Base-by-base conservation (phyloP, 2,797 vertebrate genomes). In the Cyprinodon diabolis region DNA sequence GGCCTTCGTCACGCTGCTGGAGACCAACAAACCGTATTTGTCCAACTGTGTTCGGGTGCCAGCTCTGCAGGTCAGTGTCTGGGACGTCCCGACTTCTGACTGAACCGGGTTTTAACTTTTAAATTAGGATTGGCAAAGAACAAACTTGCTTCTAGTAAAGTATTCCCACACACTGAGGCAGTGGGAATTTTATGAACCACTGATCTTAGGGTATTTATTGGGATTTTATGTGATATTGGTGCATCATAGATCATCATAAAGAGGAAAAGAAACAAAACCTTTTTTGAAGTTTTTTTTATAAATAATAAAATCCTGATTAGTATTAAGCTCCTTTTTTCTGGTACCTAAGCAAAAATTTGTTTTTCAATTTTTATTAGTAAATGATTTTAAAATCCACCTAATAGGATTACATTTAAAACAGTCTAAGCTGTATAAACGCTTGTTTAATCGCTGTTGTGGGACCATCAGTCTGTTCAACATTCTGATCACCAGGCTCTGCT, bases 21-120 rank as follows among this genome's bases (percentile, higher is more conserved):
- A 98, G 92, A 99, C 97, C 84, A 97, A 95, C 93, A 98, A 96
- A 60, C 96, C 96, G 0, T 98, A 97, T 89, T 84, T 99, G 84
- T 94, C 97, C 45, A 98, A 97, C 94, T 97, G 96, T 0, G 87
- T 97, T 6, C 92, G 96, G 0, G 77, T 96, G 5, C 96, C 97
- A 0, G 96, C 96, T 0, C 92, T 98, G 4, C 97, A 97, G 85
- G 97, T 98, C 5, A 65, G 94, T 72, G 70, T 66, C 49, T 71
- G 52, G 60, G 25, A 37, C 47, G 66, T 6, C 47, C 23, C 2
- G 3, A 67, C 23, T 17, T 17, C 66, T 13, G 13, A 52, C 25
- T 5, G 9, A 15, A 19, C 7, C 8, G 58, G 6, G 35, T 7
- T 35, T 60, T 60, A 17, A 8, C 4, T 8, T 19, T 40, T 37